Base-by-base conservation (phyloP, 2,797 vertebrate genomes). In the Serranus cabrilla region DNA sequence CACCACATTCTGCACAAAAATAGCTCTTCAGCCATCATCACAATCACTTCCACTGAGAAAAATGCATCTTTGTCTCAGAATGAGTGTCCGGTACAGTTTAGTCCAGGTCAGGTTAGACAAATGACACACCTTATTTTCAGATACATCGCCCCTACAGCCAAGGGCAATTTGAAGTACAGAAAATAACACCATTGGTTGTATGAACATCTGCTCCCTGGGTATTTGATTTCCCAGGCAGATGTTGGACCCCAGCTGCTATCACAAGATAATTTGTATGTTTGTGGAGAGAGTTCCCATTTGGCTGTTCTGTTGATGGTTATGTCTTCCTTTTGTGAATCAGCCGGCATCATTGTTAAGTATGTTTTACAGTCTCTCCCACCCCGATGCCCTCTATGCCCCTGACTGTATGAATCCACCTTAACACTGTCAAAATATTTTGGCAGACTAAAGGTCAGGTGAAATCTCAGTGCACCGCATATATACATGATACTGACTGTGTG, bases 161-260 rank as follows among this genome's bases (percentile, higher is more conserved):
- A 91, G 89, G 92, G 90, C 89, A 91, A 89, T 87, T 80, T 86
- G 81, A 90, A 90, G 86, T 82, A 89, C 64, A 93, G 84, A 91
- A 92, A 96, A 96, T 96, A 97, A 96, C 96, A 96, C 95, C 93
- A 93, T 94, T 95, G 93, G 93, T 94, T 95, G 94, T 94, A 94
- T 90, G 93, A 96, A 95, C 97, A 97, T 97, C 97, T 97, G 96
- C 94, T 98, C 96, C 93, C 95, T 89, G 95, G 95, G 95, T 95
- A 92, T 96, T 95, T 95, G 96, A 97, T 96, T 97, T 95, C 91
- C 92, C 89, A 97, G 95, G 96, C 97, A 98, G 97, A 97, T 98
- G 97, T 97, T 97, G 94, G 94, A 95, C 94, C 96, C 96, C 97
- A 97, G 96, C 96, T 98, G 97, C 96, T 97, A 96, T 96, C 96